Evolutionary conservation across 2,797 vertebrate species (phyloP), one percentile per base, ranked within the genome.

Genomic region (Manis crassicaudata): DNA sequence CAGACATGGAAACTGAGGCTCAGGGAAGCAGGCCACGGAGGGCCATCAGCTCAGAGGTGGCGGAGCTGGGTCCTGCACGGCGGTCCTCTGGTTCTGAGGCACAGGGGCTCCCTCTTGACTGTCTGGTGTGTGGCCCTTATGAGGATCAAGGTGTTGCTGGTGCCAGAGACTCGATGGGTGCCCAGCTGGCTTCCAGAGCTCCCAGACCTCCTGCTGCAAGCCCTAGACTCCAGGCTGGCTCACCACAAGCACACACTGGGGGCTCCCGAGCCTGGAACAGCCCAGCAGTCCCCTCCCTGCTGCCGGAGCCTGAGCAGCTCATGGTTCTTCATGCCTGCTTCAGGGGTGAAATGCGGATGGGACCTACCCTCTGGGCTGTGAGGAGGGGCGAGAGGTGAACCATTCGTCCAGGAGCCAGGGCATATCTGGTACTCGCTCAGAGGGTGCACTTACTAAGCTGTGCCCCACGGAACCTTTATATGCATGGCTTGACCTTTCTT

Each of bases 221-320:
- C 65, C 25, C 65, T 37, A 3, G 2, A 35, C 6, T 9, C n/a
- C 56, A 6, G 0, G 7, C 18, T 0, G 1, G 11, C 27, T 37
- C 46, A 3, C 7, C n/a, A 5, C 29, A 6, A 17, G 56, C 11
- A 27, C 21, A 1, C 18, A 8, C 29, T 4, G 35, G 46, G 6
- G 4, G 6, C 32, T 32, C 79, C 14, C 25, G 0, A 1, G 25
- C 52, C 27, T 25, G 35, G 65, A 27, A 6, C 20, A 37, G 25
- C 32, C 16, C 0, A 3, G 77, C 70, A 54, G 6, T n/a, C n/a
- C 8, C 0, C 21, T 7, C 4, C 5, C 9, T 6, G 16, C 56
- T 1, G 0, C 2, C 1, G 46, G 37, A 40, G 27, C 17, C 14
- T 14, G 29, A n/a, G 10, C 18, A 29, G 12, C 35, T 23, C 8